Base-by-base conservation (phyloP, 2,113 vertebrate genomes). In the Oophaga pumilio region DNA sequence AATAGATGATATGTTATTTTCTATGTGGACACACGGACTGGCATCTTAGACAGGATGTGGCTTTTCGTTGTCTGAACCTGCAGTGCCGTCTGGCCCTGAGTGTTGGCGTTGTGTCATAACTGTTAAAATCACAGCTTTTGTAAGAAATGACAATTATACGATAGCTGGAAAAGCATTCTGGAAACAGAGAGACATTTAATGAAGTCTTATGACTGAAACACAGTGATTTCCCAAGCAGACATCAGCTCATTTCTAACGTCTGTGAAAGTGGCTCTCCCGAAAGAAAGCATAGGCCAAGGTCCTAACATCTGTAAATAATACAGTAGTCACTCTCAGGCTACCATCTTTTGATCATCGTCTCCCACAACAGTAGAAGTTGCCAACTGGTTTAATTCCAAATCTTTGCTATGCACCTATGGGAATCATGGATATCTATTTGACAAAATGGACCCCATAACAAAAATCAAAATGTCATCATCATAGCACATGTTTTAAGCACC, bases 1-100 rank as follows among this genome's bases (percentile, higher is more conserved):
- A 82, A 15, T 43, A 81, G 78, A 82, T 87, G 78, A 82, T 87
- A 81, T 82, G 66, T 87, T 80, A 71, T 87, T 87, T 53, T 73
- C 43, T 26, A 60, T 87, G 33, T 81, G 62, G 78, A 79, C 28
- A 62, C 69, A 73, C 13, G n/a, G 56, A 87, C 24, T 62, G 22
- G 43, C 28, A 59, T 86, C 56, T 64, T 74, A 52, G 20, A 59
- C 56, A 82, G 85, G 77, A 87, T 82, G 77, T 73, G 52, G 85
- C 24, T 79, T 66, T 20, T 18, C 68, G 33, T 68, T 68, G 85
- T 73, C 77, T 71, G 64, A 49, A 81, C 64, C 85, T 86, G 76
- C 49, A 50, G 26, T 52, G 33, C 9, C 69, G 76, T 57, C 50
- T 33, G 26, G 26, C 28, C 14, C 62, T 12, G n/a, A 49, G 62